phyloP scores from a whole-genome alignment of 2,888 invertebrate genomes.

The Cerastis rubricosa region DNA sequence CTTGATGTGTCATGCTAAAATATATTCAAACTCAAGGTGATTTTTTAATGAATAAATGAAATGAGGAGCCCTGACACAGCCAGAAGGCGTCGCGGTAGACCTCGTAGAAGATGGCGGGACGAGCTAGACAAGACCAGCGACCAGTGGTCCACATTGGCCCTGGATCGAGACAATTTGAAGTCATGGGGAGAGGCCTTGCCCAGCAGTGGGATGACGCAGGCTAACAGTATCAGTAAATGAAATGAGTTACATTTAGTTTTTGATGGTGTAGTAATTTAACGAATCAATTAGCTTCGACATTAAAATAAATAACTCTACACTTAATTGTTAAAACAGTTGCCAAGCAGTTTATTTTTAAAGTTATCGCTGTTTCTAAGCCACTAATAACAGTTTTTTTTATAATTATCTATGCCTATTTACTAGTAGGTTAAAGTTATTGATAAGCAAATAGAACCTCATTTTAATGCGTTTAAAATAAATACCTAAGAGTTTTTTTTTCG shows the following conservation, averaged over 20 bases:
- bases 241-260: not conserved
- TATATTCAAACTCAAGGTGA: not conserved
- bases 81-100: too few species aligned
- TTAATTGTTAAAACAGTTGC: constrained; percentile 16
- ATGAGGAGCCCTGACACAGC: too few species aligned
- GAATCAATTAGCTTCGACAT: constrained; percentile 28
- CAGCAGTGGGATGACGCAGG: too few species aligned
- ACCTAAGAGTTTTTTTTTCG: not conserved
- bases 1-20: not conserved
- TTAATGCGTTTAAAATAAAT: constrained; percentile 1
- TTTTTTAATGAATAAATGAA: not conserved
- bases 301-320: constrained; percentile 33
- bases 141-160: too few species aligned
- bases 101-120: too few species aligned
- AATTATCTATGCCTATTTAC: constrained; percentile 29
- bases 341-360: constrained; percentile 9
- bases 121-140: too few species aligned
- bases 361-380: constrained; percentile 19
- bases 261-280: not conserved
- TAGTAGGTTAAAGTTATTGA: constrained; percentile 27
- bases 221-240: too few species aligned
- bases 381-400: constrained; percentile 3
- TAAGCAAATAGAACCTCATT: constrained; percentile 44
- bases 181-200: too few species aligned
- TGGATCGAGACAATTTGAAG: too few species aligned